phyloP scores from a whole-genome alignment of 2,113 vertebrate genomes.

The Platycercus adscitus region DNA sequence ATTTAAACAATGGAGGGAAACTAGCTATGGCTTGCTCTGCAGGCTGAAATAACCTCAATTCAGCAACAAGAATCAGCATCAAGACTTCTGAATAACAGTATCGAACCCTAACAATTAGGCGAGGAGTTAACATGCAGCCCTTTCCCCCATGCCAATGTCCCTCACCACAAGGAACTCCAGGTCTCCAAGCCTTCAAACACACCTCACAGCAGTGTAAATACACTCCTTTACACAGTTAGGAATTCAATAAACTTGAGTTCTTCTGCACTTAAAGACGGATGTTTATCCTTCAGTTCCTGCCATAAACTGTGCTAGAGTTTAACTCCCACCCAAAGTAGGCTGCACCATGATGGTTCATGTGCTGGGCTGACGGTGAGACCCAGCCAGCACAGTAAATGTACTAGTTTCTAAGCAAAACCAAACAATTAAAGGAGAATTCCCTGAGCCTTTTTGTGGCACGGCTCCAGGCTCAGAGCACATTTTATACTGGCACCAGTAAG shows the following conservation, averaged over 20 bases:
- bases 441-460: neutral
- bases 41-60: neutral
- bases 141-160: neutral
- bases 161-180: neutral
- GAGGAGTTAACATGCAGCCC: neutral
- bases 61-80: neutral
- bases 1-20: constrained; percentile 42
- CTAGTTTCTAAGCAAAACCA: neutral
- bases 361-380: neutral
- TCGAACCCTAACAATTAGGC: neutral
- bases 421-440: neutral
- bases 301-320: neutral
- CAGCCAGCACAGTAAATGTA: neutral
- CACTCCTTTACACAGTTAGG: neutral
- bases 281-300: neutral
- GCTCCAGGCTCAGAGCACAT: neutral
- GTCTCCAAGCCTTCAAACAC: neutral
- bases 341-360: neutral
- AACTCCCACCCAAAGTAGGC: neutral
- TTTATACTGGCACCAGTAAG: neutral
- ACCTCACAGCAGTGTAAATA: neutral
- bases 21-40: neutral
- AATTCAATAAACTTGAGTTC: neutral
- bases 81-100: neutral
- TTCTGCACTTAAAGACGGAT: neutral